Evolutionary conservation across 2,888 invertebrate genomes (phyloP).

Genomic region (Scaptomyza cyrtandrae): DNA sequence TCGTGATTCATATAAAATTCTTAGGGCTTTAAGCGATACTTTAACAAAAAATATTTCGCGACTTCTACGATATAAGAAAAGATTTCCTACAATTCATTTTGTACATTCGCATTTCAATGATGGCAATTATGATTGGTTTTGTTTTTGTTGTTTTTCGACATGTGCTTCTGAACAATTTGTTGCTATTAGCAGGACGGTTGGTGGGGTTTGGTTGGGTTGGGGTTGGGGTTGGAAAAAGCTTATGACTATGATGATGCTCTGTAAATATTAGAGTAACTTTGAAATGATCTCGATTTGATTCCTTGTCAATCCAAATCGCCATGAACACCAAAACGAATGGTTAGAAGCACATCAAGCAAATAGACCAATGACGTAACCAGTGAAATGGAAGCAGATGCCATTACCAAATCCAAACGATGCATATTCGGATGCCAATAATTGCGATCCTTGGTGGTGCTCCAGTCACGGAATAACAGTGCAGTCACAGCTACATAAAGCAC

Average conservation of each 20-base stretch:
- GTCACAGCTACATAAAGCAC: constrained; percentile 81
- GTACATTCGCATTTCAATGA: constrained; percentile 69
- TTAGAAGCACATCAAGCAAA: constrained; percentile 81
- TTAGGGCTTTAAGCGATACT: constrained; percentile 42
- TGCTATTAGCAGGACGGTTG: constrained; percentile 49
- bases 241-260: constrained; percentile 62
- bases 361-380: constrained; percentile 80
- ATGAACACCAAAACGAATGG: constrained; percentile 82
- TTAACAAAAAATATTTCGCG: constrained; percentile 12
- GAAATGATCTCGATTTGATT: constrained; percentile 7
- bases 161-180: constrained; percentile 50
- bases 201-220: constrained; percentile 15
- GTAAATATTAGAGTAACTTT: constrained; percentile 71
- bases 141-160: constrained; percentile 9
- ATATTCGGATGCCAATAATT: constrained; percentile 85
- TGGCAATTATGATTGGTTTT: constrained; percentile 63
- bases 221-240: constrained; percentile 25
- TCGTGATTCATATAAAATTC: constrained; percentile 39
- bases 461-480: constrained; percentile 82
- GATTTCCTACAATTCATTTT: constrained; percentile 52
- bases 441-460: constrained; percentile 83
- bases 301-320: constrained; percentile 82
- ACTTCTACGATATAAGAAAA: constrained; percentile 5
- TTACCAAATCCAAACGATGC: constrained; percentile 83
- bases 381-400: constrained; percentile 82